Conservation (phyloP, 2,888 invertebrate species). For the Pammene fasciana region DNA sequence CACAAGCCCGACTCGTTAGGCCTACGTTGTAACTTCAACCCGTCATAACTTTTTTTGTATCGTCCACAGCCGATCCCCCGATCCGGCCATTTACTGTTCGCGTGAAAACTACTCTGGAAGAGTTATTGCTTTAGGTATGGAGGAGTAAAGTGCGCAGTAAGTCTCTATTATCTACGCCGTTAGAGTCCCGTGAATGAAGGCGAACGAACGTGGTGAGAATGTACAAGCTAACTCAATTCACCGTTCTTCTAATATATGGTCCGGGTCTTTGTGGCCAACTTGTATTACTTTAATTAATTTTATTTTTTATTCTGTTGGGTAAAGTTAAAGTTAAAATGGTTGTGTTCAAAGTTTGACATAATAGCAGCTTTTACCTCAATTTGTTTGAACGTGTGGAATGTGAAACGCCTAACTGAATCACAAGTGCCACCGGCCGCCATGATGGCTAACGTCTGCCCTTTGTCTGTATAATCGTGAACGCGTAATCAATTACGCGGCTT, state of each 20-base stretch:
- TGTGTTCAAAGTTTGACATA: constrained; percentile 33
- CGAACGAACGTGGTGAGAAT: constrained; percentile 76
- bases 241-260: constrained; percentile 54
- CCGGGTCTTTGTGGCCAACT: constrained; percentile 45
- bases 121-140: constrained; percentile 78
- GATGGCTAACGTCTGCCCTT: constrained; percentile 10
- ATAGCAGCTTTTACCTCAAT: constrained; percentile 32
- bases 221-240: constrained; percentile 72
- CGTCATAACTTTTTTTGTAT: constrained; percentile 51
- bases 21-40: constrained; percentile 34
- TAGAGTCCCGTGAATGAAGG: constrained; percentile 81
- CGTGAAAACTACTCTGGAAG: constrained; percentile 68
- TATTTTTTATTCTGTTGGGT: constrained; percentile 42
- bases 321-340: not conserved
- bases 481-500: constrained; percentile 23
- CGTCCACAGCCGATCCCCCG: constrained; percentile 55
- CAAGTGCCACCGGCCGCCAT: not conserved
- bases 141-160: constrained; percentile 80
- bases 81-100: constrained; percentile 59
- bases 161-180: constrained; percentile 81
- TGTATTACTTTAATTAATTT: constrained; percentile 53
- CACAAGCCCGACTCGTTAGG: constrained; percentile 31
- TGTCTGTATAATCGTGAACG: constrained; percentile 16
- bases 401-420: constrained; percentile 23
- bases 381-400: constrained; percentile 19